Conservation (phyloP, 2,797 vertebrate genomes). For the Smutsia gigantea region DNA sequence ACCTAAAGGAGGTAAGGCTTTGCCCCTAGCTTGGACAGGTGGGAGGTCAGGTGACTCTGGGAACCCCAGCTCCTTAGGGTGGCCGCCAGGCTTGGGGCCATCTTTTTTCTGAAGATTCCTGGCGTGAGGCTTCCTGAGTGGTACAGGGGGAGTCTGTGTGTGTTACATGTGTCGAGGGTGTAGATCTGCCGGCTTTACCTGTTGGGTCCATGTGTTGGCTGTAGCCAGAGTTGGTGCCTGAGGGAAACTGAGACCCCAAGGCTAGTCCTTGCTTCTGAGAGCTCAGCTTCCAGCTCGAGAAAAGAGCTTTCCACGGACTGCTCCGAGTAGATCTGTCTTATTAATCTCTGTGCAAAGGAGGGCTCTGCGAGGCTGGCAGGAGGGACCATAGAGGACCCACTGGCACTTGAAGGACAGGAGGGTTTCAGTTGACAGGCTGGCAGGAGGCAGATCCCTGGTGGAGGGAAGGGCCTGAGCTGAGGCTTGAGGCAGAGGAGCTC, state of each 20-base stretch:
- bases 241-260: not conserved
- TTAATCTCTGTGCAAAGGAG: not conserved
- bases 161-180: not conserved
- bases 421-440: not conserved
- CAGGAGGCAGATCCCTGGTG: not conserved
- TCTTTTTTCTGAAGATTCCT: not conserved
- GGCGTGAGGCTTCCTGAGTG: not conserved
- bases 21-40: not conserved
- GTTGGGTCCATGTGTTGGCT: not conserved
- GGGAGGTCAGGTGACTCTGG: not conserved
- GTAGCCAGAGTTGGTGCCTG: not conserved
- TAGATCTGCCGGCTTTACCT: not conserved
- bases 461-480: not conserved
- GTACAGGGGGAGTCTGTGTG: not conserved
- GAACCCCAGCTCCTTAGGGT: not conserved
- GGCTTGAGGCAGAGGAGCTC: not conserved
- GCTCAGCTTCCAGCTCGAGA: not conserved
- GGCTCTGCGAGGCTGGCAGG: not conserved
- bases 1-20: slow-evolving; percentile 93
- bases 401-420: not conserved
- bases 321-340: not conserved
- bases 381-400: not conserved
- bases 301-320: not conserved
- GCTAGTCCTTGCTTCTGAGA: not conserved
- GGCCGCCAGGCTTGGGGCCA: not conserved